phyloP scores from a whole-genome alignment of 2,797 vertebrate genomes.

The Falco novaeseelandiae region DNA sequence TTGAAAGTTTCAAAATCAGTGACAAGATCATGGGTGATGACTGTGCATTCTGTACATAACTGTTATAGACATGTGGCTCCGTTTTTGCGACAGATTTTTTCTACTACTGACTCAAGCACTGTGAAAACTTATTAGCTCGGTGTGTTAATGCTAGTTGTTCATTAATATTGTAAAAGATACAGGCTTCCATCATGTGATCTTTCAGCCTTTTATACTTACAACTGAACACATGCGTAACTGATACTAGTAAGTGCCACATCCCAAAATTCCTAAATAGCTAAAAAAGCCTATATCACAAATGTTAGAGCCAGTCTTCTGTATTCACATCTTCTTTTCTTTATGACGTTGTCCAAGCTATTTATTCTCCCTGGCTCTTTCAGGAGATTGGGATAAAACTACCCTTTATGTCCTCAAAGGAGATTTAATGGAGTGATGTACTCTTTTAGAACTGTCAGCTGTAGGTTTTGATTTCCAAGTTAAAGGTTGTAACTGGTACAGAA shows the following conservation, averaged over 20 bases:
- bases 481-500: not conserved
- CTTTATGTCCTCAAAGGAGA: not conserved
- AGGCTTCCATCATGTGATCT: not conserved
- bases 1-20: not conserved
- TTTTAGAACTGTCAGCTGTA: not conserved
- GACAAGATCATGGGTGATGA: not conserved
- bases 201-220: not conserved
- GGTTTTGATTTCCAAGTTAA: not conserved
- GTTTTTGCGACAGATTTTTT: not conserved
- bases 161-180: not conserved
- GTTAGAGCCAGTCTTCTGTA: not conserved
- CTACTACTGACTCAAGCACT: not conserved
- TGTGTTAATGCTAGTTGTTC: not conserved
- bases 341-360: not conserved
- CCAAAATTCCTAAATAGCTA: not conserved
- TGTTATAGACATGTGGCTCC: not conserved
- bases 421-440: not conserved
- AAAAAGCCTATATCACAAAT: not conserved
- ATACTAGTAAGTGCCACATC: not conserved
- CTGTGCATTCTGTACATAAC: not conserved
- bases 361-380: not conserved
- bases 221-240: not conserved
- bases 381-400: not conserved
- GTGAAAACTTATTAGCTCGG: not conserved
- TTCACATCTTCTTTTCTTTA: not conserved